Conservation (phyloP, 92 coral and sea anemone genomes). For the Phenganax marumi region DNA sequence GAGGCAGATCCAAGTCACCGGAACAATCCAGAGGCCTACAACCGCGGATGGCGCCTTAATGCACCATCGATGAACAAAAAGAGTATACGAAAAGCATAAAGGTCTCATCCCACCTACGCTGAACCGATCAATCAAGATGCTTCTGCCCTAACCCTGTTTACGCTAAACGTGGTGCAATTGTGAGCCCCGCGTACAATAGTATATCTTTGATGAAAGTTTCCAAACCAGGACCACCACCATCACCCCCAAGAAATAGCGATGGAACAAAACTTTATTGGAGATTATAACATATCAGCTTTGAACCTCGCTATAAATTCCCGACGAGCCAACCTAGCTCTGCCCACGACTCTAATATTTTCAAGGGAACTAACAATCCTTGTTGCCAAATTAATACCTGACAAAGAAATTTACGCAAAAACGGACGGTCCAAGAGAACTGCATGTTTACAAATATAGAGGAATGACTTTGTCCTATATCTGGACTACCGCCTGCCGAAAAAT, state of each 20-base stretch:
- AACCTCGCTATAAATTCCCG: no score
- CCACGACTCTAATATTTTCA: background rate
- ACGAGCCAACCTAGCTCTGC: background rate
- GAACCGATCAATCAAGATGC: background rate
- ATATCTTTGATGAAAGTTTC: background rate
- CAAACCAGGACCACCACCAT: background rate
- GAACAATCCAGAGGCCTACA: no score
- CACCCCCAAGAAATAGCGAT: background rate
- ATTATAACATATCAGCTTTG: no score
- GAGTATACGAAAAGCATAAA: background rate
- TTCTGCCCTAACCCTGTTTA: conserved; percentile 3
- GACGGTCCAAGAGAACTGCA: background rate
- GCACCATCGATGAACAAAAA: background rate
- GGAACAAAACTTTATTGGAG: background rate
- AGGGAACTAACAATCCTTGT: background rate
- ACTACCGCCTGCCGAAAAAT: no score
- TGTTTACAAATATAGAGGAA: background rate
- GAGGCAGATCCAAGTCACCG: no score
- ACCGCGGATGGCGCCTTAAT: background rate
- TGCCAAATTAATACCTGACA: conserved; percentile 5
- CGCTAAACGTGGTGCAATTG: background rate
- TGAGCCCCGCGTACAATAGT: background rate
- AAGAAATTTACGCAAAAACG: background rate
- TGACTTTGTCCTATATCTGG: no score
- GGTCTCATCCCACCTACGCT: background rate